Evolutionary conservation across 2,888 invertebrate genomes (phyloP), one percentile per base, ranked within the genome.

Genomic region (Leucozona laternaria): DNA sequence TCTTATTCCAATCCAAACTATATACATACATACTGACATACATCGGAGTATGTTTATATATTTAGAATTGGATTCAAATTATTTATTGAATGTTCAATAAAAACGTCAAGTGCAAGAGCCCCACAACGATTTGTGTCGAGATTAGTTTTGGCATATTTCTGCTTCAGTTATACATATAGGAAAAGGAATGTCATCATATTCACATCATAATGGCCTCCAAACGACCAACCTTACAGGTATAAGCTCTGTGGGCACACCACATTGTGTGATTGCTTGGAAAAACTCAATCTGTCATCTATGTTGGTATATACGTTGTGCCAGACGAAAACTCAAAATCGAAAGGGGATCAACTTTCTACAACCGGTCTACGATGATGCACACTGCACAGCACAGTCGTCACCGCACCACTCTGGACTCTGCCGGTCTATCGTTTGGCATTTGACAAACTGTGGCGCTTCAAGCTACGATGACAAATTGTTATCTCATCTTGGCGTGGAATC

Each of bases 381-480:
- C 15, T 20, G 45, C 43, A 25, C 28, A n/a, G 25, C 37, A 57
- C 10, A 58, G 34, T 20, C 20, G 4, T 2, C 60, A 22, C 6
- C 20, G 58, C 37, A n/a, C n/a, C n/a, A n/a, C n/a, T n/a, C n/a
- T n/a, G n/a, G n/a, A n/a, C n/a, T n/a, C n/a, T 53, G 22, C 50
- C 22, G 15, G 76, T 85, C 77, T 77, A 73, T 78, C 73, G 77
- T 60, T 81, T 70, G 78, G 72, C 78, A 75, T 85, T 85, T 81
- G 85, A 81, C 81, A 86, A 68, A 70, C 68, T 82, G 73, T 78
- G 78, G 84, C 79, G 84, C 84, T 85, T 55, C 76, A 15, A 78
- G 53, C 75, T 75, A 73, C 77, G 70, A 81, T 86, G 86, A 81
- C 86, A 86, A 86, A 86, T 86, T 81, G 86, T 81, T 81, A 78